phyloP scores from a whole-genome alignment of 2,888 invertebrate species.

The Mongoloraphidia duomilia region DNA sequence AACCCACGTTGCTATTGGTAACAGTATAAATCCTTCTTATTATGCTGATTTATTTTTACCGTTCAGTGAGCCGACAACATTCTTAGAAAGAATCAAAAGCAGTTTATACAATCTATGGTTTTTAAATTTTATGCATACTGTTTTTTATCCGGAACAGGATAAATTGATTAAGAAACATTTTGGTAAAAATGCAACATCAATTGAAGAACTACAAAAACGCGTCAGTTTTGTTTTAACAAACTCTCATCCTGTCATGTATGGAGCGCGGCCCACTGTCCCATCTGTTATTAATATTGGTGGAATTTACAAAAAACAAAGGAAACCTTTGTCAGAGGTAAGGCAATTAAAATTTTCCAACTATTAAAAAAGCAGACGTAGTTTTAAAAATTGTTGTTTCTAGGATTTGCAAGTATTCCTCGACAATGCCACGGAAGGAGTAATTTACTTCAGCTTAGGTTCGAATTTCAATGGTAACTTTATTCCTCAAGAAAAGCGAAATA shows the following conservation, averaged over 20 bases:
- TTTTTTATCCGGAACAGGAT: constrained; percentile 8
- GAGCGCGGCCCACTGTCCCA: constrained; percentile 26
- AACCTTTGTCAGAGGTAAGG: constrained; percentile 26
- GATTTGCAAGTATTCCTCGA: constrained; percentile 20
- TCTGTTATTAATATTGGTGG: constrained; percentile 27
- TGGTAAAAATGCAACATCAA: constrained; percentile 3
- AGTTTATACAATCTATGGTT: constrained; percentile 1
- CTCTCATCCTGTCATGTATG: constrained; percentile 23
- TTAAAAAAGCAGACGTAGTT: neutral
- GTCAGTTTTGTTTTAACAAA: constrained; percentile 27
- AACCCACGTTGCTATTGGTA: constrained; percentile 9
- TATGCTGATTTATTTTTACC: constrained; percentile 6
- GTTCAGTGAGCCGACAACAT: neutral
- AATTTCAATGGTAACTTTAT: constrained; percentile 19
- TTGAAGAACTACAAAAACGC: constrained; percentile 13
- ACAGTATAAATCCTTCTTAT: constrained; percentile 14
- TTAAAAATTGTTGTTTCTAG: constrained; percentile 9
- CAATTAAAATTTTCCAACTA: neutral
- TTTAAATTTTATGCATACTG: constrained; percentile 4
- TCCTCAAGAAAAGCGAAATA: constrained; percentile 14
- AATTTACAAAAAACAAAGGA: constrained; percentile 24
- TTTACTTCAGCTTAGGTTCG: constrained; percentile 24
- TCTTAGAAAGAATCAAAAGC: neutral
- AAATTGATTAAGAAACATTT: constrained; percentile 9
- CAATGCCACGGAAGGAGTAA: constrained; percentile 18